These are phyloP conservation scores for Scelioninae gen. 1 DNA, from an alignment of 2,888 invertebrate genomes.

Conservation along the genomic window DNA sequence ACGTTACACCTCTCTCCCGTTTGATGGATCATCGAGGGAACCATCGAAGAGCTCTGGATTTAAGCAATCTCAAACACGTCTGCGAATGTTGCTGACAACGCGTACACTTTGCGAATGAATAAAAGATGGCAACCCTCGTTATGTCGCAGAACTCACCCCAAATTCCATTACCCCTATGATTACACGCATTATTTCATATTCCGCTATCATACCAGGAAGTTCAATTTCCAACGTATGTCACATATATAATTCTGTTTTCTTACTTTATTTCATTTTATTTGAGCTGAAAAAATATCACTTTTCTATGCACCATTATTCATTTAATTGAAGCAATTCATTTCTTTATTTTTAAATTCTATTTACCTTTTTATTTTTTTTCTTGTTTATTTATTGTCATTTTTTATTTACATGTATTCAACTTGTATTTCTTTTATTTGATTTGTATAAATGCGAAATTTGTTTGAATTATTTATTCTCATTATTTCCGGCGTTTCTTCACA, in stretches of 20 bases:
- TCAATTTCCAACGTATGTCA: slow-evolving; percentile 15
- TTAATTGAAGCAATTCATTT: too few species aligned
- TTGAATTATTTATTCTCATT: too few species aligned
- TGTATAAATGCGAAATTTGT: too few species aligned
- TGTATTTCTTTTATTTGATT: too few species aligned
- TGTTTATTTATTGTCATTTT: too few species aligned
- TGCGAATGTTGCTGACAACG: slow-evolving; percentile 56
- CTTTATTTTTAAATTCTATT: too few species aligned
- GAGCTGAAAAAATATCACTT: too few species aligned
- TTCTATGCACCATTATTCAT: too few species aligned
- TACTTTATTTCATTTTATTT: not conserved
- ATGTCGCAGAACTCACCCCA: slow-evolving; percentile 28
- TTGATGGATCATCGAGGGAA: slow-evolving; percentile 48
- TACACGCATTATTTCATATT: slow-evolving; percentile 47
- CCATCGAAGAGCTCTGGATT: slow-evolving; percentile 33
- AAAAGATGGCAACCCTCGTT: slow-evolving; percentile 70
- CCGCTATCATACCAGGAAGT: slow-evolving; percentile 1
- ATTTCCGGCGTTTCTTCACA: too few species aligned
- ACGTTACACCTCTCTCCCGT: not conserved
- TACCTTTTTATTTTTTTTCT: too few species aligned
- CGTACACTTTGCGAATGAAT: slow-evolving; percentile 69
- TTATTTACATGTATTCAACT: too few species aligned
- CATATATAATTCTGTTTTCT: not conserved
- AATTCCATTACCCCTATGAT: slow-evolving; percentile 51
- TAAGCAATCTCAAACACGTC: slow-evolving; percentile 63